Conservation (phyloP, 2,797 vertebrate species). For the Spatula clypeata region DNA sequence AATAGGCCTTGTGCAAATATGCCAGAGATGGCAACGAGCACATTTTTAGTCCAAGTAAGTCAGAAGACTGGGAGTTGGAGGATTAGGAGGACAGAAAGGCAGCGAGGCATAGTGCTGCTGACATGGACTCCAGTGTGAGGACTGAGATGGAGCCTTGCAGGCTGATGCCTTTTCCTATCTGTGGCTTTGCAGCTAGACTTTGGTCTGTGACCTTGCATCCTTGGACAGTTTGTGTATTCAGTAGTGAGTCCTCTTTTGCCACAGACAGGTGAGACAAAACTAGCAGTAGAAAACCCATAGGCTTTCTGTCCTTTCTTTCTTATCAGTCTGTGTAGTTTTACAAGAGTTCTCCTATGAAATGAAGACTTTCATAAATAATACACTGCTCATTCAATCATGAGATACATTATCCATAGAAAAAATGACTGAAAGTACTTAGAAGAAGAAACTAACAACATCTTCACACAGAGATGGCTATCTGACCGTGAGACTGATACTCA, state of each 20-base stretch:
- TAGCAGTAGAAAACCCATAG: not conserved
- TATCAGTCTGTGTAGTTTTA: not conserved
- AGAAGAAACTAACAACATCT: not conserved
- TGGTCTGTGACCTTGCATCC: not conserved
- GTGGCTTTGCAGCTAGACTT: not conserved
- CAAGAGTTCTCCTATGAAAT: not conserved
- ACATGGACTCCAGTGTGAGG: not conserved
- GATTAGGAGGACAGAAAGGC: not conserved
- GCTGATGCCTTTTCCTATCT: not conserved
- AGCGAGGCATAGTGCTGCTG: not conserved
- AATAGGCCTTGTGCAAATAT: not conserved
- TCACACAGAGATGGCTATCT: not conserved
- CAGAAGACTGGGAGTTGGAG: not conserved
- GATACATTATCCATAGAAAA: not conserved
- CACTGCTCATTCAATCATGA: not conserved
- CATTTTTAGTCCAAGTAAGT: not conserved
- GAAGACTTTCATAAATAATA: not conserved
- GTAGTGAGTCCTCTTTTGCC: not conserved
- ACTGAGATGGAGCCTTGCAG: not conserved
- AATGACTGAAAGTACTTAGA: not conserved
- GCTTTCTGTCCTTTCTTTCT: not conserved
- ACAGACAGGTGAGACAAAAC: not conserved
- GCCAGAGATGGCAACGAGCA: not conserved
- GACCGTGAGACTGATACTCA: not conserved
- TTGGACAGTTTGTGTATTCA: not conserved